A percentile compares a stretch with the other conserved stretches of the same genome.
Conservation (phyloP, 2,113 vertebrate species). For the Eulacestoma nigropectus region DNA sequence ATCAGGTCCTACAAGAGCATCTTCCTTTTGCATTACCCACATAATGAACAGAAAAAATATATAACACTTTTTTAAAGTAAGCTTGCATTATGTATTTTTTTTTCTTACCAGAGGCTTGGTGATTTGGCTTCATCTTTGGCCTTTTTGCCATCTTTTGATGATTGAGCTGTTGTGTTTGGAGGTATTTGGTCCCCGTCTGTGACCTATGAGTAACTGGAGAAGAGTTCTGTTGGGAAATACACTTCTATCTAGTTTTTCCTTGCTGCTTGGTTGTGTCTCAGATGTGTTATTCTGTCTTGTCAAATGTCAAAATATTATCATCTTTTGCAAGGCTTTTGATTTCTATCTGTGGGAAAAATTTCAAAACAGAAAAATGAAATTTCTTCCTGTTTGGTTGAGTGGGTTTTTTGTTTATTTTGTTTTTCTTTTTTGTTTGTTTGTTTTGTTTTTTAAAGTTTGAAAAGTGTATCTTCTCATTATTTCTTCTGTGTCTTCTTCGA, state of each 20-base stretch:
- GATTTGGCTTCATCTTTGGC: background rate
- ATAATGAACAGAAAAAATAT: background rate
- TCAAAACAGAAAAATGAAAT: background rate
- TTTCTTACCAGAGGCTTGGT: background rate
- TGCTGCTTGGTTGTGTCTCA: background rate
- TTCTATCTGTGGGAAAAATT: background rate
- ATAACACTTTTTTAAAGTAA: background rate
- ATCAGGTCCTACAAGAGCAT: background rate
- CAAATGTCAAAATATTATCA: background rate
- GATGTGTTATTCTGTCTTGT: background rate
- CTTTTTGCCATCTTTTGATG: background rate
- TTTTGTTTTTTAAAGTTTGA: background rate
- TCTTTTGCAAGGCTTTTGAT: background rate
- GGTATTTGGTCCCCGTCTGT: conserved; percentile 1
- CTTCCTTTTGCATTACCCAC: background rate
- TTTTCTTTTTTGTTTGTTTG: background rate
- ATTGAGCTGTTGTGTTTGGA: background rate
- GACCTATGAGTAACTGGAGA: background rate
- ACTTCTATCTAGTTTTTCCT: background rate
- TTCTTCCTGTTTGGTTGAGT: background rate
- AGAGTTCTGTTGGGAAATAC: background rate
- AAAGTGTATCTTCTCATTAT: background rate
- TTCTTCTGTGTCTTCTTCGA: background rate
- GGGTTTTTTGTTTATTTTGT: too few species aligned
- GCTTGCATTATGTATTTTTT: background rate